A percentile compares a stretch with the other conserved stretches of the same genome.
These are phyloP conservation scores for Eupristina koningsbergeri DNA, from an alignment of 1,140 invertebrate species.

Conservation along the genomic window DNA sequence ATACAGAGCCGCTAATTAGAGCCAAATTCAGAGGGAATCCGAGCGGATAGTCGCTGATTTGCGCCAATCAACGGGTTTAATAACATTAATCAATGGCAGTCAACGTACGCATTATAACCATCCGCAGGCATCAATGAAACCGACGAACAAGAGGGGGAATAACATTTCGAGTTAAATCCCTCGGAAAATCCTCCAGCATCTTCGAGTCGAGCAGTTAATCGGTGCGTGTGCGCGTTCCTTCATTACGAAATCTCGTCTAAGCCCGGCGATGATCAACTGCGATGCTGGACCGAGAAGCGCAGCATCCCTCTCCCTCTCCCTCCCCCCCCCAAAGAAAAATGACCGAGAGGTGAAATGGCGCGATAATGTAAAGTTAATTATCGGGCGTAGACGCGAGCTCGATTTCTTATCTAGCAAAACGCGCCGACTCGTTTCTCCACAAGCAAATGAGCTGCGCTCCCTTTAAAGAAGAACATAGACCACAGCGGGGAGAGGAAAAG, in stretches of 20 bases:
- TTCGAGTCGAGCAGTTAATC: slow-evolving; percentile 6
- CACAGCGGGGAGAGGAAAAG: too few species aligned
- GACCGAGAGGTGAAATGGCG: neutral
- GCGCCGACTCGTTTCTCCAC: neutral
- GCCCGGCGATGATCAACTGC: neutral
- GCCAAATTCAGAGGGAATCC: neutral
- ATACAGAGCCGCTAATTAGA: neutral
- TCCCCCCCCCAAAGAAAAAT: neutral
- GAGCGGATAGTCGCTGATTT: neutral
- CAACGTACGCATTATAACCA: neutral
- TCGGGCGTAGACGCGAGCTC: neutral
- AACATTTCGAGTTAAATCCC: neutral
- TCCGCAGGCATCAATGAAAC: slow-evolving; percentile 13
- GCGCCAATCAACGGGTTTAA: neutral
- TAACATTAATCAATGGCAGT: neutral
- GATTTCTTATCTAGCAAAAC: slow-evolving; percentile 19
- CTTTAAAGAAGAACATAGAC: neutral
- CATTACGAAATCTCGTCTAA: slow-evolving; percentile 28
- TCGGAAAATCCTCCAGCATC: neutral
- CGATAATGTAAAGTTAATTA: slow-evolving; percentile 33
- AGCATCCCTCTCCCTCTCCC: too few species aligned
- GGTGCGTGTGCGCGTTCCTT: neutral
- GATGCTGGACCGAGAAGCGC: neutral
- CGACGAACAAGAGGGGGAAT: slow-evolving; percentile 26
- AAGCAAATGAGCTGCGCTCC: slow-evolving; percentile 10